phyloP scores from a whole-genome alignment of 1,140 invertebrate species.

The Hypsibius dujardini region DNA sequence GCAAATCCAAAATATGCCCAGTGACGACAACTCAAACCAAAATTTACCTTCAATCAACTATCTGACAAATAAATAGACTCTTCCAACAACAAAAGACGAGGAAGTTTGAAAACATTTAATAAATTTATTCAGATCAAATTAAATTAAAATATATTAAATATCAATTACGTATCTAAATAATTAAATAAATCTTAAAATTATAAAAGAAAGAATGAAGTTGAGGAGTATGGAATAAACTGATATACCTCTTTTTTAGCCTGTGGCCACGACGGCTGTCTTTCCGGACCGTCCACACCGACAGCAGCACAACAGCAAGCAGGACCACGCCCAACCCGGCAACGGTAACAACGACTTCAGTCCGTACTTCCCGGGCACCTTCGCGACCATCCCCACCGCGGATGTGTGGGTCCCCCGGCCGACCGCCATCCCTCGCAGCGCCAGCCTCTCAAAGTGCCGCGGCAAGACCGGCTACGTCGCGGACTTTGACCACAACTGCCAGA shows the following conservation, averaged over 20 bases:
- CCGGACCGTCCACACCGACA: neutral
- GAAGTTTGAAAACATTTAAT: too few species aligned
- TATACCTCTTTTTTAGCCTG: too few species aligned
- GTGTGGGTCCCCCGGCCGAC: slow-evolving; percentile 12
- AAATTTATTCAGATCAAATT: too few species aligned
- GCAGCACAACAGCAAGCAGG: neutral
- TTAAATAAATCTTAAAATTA: too few species aligned
- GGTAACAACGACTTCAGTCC: neutral
- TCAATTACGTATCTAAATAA: too few species aligned
- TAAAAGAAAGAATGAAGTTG: too few species aligned
- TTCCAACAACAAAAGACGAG: too few species aligned
- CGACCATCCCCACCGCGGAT: slow-evolving; percentile 3
- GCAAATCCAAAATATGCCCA: too few species aligned
- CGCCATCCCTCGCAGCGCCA: slow-evolving; percentile 1
- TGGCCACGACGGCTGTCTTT: neutral
- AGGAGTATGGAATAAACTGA: too few species aligned
- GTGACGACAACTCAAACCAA: neutral
- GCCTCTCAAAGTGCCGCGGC: slow-evolving; percentile 2
- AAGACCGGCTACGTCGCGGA: slow-evolving; percentile 6
- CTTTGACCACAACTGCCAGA: slow-evolving; percentile 5
- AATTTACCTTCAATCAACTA: too few species aligned
- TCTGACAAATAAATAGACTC: too few species aligned
- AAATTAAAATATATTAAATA: too few species aligned
- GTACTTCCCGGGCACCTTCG: slow-evolving; percentile 13
- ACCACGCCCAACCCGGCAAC: neutral